Conservation (phyloP, 2,797 vertebrate genomes). For the Pseudopleuronectes americanus region DNA sequence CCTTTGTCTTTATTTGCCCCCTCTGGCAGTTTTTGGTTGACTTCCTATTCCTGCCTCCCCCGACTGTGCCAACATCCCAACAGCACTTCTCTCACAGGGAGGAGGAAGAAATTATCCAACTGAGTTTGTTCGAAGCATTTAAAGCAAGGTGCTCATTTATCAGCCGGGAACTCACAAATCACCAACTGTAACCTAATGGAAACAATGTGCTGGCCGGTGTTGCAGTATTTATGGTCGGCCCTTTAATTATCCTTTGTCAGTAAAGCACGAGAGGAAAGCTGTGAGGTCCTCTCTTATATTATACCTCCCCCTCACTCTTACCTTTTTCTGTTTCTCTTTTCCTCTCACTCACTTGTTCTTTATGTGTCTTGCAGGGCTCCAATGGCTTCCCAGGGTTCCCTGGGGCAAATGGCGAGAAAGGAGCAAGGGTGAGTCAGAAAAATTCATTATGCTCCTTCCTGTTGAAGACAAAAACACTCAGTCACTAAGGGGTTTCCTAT, state of each 20-base stretch:
- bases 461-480: not conserved
- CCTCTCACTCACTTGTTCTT: not conserved
- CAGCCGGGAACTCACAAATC: slow-evolving; percentile 5
- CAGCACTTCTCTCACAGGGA: slow-evolving; percentile 8
- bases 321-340: slow-evolving; percentile 2
- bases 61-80: slow-evolving; percentile 53
- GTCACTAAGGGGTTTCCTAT: not conserved
- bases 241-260: slow-evolving; percentile 42
- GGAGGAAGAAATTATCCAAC: slow-evolving; percentile 9
- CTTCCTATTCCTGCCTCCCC: slow-evolving; percentile 45
- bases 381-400: slow-evolving; percentile 94
- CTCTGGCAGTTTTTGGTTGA: slow-evolving; percentile 45
- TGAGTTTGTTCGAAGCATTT: slow-evolving; percentile 18
- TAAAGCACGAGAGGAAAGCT: slow-evolving; percentile 27
- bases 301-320: not conserved
- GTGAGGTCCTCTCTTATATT: slow-evolving; percentile 8
- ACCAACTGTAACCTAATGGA: not conserved
- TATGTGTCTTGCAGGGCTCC: slow-evolving; percentile 86
- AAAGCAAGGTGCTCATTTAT: slow-evolving; percentile 27
- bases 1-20: slow-evolving; percentile 67
- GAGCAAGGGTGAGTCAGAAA: slow-evolving; percentile 88
- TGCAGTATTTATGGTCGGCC: not conserved
- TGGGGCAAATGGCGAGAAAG: slow-evolving; percentile 97
- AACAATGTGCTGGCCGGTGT: not conserved
- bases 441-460: slow-evolving; percentile 9